Conservation (phyloP, 37 sponge, comb jelly and placozoan genomes). For the Spongilla lacustris region DNA sequence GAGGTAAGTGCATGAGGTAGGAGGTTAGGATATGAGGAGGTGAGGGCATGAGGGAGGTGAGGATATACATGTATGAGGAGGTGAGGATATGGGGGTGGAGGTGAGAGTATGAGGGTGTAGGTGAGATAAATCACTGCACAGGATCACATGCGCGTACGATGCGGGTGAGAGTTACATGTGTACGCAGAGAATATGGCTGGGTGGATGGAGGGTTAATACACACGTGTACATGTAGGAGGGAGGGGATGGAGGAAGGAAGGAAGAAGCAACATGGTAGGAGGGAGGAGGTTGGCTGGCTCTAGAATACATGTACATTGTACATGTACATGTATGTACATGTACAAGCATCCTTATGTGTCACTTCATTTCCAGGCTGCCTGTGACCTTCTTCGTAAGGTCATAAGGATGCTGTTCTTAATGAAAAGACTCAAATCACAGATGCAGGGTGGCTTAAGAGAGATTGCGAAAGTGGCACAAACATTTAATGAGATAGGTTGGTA, state of each 20-base stretch:
- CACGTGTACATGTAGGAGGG: too few species aligned
- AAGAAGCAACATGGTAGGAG: too few species aligned
- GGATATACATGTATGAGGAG: neutral
- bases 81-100: neutral
- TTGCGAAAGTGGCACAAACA: conserved; percentile 97
- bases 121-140: too few species aligned
- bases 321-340: too few species aligned
- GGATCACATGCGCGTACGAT: too few species aligned
- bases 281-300: too few species aligned
- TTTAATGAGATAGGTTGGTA: conserved; percentile 89
- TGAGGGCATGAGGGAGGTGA: neutral
- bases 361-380: too few species aligned
- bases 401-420: conserved; percentile 89
- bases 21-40: neutral
- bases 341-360: too few species aligned
- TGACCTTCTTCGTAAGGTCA: conserved; percentile 93
- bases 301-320: neutral
- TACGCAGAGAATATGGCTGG: too few species aligned
- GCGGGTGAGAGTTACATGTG: too few species aligned
- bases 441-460: conserved; percentile 89
- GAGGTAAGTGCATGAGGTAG: neutral
- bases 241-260: too few species aligned
- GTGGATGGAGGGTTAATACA: too few species aligned
- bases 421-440: conserved; percentile 87
- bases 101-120: neutral